Evolutionary conservation across 2,113 vertebrate genomes (phyloP), one percentile per base, ranked within the genome.

Genomic region (Nycticorax nycticorax): DNA sequence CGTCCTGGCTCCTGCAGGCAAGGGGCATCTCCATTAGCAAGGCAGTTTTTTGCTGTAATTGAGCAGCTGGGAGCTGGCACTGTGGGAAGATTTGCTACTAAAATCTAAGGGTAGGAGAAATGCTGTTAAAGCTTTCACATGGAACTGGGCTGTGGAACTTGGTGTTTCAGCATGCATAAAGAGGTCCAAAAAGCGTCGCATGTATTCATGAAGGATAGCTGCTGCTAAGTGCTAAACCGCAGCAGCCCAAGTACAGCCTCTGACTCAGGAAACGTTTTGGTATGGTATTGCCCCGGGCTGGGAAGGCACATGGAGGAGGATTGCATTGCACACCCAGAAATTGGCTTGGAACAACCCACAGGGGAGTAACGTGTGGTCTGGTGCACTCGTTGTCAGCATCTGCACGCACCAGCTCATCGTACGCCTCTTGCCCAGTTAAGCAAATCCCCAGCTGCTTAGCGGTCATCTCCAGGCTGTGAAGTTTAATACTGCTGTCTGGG

Each of bases 1-100:
- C 8, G 90, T 96, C 56, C 95, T 95, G 43, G 97, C 96, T 89
- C 95, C 97, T 98, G 91, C 57, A 97, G 96, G 89, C 66, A 97
- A 91, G 74, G 16, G 27, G 41, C 26, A 62, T 28, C 60, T 68
- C 55, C 2, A 1, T 85, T 62, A 74, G 47, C 60, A 80, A n/a
- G n/a, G n/a, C 26, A 26, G 14, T n/a, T 62, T 59, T 62, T 53
- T 74, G 4, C 83, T 28, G 19, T 52, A 59, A 37, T 24, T 20
- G 6, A 74, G 45, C 39, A 72, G 47, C 63, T 81, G 14, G 5
- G n/a, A 67, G 83, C 47, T 62, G 69, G n/a, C 8, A 3, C 52
- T 30, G 62, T 37, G 27, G n/a, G 39, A 59, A 21, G 60, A 57
- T 67, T 47, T 62, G 24, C 27, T 69, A 13, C 68, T 62, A 55